A percentile compares a stretch with the other conserved stretches of the same genome.
Evolutionary conservation across 2,888 invertebrate genomes (phyloP).

Genomic region (Julus scandinavius): DNA sequence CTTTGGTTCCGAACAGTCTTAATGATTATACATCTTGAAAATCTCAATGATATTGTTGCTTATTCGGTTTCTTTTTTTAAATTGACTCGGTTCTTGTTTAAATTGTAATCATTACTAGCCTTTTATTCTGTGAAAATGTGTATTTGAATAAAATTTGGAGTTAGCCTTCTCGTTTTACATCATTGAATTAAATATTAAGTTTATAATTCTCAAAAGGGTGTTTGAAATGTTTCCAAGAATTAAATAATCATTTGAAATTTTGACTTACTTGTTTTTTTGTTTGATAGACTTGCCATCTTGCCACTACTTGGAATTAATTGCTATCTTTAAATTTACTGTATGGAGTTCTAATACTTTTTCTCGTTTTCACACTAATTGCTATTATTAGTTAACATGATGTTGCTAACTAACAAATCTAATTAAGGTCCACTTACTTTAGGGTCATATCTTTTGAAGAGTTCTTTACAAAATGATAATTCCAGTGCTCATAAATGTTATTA

Average conservation of each 20-base stretch:
- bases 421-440: no score
- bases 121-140: constrained; percentile 21
- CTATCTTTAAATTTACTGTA: no score
- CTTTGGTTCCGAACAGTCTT: background rate
- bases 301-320: no score
- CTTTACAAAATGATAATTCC: no score
- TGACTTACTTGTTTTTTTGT: no score
- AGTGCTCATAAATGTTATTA: no score
- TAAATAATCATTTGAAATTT: background rate
- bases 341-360: no score
- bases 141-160: constrained; percentile 32
- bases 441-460: no score
- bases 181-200: background rate
- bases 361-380: no score
- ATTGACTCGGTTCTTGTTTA: background rate
- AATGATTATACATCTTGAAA: constrained; percentile 7
- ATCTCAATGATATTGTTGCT: constrained; percentile 14
- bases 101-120: constrained; percentile 3
- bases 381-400: no score
- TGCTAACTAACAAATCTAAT: no score
- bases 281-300: no score
- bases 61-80: background rate
- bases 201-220: background rate
- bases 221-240: background rate
- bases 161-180: background rate